These are phyloP conservation scores for Acanthornis magna DNA, from an alignment of 2,797 vertebrate species.

Conservation along the genomic window DNA sequence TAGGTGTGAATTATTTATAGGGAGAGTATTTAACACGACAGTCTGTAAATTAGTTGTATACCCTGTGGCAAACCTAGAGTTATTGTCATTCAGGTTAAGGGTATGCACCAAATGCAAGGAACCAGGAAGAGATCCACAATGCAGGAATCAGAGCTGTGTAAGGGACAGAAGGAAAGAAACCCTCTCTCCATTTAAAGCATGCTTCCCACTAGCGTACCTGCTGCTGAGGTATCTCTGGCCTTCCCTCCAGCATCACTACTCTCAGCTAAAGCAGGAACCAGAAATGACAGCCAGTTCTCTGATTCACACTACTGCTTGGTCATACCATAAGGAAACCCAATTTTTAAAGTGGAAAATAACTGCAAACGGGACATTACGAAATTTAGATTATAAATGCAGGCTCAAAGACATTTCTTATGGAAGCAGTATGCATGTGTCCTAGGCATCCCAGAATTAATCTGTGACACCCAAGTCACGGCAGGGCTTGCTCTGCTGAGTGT, in stretches of 20 bases:
- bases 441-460: neutral
- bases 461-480: neutral
- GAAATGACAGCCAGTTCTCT: neutral
- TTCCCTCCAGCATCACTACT: neutral
- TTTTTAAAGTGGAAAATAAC: neutral
- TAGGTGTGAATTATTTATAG: neutral
- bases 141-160: neutral
- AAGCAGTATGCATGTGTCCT: fast-evolving
- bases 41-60: neutral
- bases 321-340: neutral
- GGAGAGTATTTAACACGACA: neutral
- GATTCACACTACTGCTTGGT: neutral
- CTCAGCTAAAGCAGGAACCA: neutral
- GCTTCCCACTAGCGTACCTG: neutral
- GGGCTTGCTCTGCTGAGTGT: neutral
- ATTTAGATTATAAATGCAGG: neutral
- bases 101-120: neutral
- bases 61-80: neutral
- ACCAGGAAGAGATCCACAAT: neutral
- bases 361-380: neutral
- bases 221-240: neutral
- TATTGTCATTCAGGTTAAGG: neutral
- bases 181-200: neutral
- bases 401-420: fast-evolving
- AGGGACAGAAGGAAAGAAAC: neutral